Base-by-base conservation (phyloP, 2,797 vertebrate species). In the Centropyge bicolor region DNA sequence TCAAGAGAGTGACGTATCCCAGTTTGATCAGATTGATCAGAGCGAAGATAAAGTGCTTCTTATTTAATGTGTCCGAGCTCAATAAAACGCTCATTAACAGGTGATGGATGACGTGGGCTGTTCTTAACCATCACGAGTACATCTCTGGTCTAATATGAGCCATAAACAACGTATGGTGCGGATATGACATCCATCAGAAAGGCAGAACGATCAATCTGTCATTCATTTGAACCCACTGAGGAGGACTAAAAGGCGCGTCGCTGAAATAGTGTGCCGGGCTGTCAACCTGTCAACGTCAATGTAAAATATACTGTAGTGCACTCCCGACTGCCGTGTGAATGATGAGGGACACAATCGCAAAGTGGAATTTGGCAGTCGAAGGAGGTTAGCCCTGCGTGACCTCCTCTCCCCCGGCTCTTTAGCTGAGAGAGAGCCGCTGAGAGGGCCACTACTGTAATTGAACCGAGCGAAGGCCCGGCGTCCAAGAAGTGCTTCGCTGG, bases 341-440 rank as follows among this genome's bases (percentile, higher is more conserved):
- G 86, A 93, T 90, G 88, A 84, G 81, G 78, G 77, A 74, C 88
- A 80, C 84, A 82, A 88, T 76, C 60, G 65, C 84, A 86, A 75
- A 89, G 85, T 85, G 79, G 88, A 71, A 66, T 78, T 89, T 91
- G 88, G 88, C 90, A 85, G 80, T 56, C 3, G 57, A 40, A 48
- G 4, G 61, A 48, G 67, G 57, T 77, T 83, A 61, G 63, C 77
- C 83, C 67, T 11, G 24, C 8, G 10, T 55, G 59, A 87, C 84
- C 85, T 84, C 41, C 75, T 67, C 71, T 55, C 51, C 6, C 49
- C 68, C 2, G n/a, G 46, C 67, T 82, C 54, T 72, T 61, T 31
- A 63, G 73, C 55, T 43, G 17, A 68, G 31, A 62, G 70, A 70
- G 59, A 76, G 66, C 20, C 59, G 16, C 38, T 2, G 20, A 68